phyloP scores from a whole-genome alignment of 2,797 vertebrate species.

The Phaenicophaeus curvirostris region DNA sequence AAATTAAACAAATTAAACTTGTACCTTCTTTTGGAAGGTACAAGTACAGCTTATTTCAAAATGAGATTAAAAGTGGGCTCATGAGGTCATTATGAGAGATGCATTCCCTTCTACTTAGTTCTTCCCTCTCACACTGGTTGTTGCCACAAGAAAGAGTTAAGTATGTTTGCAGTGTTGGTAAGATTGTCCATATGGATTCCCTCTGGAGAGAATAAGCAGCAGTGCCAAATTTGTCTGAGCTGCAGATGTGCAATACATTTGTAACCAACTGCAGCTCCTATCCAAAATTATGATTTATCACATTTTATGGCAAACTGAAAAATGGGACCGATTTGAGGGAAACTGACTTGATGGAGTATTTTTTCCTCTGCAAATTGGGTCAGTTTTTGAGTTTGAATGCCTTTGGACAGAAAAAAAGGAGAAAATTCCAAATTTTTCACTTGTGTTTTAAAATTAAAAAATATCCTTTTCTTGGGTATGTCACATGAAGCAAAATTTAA shows the following conservation, averaged over 20 bases:
- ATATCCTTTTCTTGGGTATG: background rate
- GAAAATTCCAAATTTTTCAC: background rate
- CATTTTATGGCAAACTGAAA: constrained; percentile 32
- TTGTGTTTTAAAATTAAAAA: background rate
- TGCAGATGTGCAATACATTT: constrained; percentile 54
- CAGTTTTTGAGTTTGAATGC: background rate
- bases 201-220: background rate
- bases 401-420: background rate
- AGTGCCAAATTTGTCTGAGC: constrained; percentile 8
- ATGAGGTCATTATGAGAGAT: background rate
- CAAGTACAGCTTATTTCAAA: background rate
- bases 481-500: background rate
- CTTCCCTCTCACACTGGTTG: background rate
- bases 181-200: constrained; percentile 6
- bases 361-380: background rate
- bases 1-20: background rate
- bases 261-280: constrained; percentile 26
- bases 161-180: background rate
- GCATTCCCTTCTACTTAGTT: background rate
- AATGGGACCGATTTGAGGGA: background rate
- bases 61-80: background rate
- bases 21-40: background rate
- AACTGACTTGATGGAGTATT: background rate
- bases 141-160: background rate
- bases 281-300: constrained; percentile 44